Evolutionary conservation across 2,797 vertebrate species (phyloP).

Genomic region (Ptychadena robeensis): DNA sequence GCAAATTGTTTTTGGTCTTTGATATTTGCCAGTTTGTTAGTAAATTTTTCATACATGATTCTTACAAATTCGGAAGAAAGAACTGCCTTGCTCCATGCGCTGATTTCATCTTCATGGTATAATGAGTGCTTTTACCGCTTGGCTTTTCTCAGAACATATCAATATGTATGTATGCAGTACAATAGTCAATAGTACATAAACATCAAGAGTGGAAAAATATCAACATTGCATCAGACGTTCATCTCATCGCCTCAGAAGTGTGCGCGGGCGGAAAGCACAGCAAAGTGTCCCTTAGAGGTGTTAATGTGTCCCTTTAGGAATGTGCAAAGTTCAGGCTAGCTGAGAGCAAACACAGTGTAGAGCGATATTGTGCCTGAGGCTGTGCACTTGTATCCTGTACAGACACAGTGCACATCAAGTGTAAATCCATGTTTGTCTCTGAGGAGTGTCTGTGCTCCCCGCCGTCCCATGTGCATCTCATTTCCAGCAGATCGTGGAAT

Average conservation of each 20-base stretch:
- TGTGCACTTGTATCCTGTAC: conserved; percentile 16
- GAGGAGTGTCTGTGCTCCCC: conserved; percentile 14
- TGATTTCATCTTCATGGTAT: no score
- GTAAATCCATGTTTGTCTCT: conserved; percentile 29
- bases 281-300: not conserved
- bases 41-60: no score
- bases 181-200: no score
- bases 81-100: no score
- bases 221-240: not conserved
- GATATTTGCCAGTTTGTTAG: no score
- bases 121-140: no score
- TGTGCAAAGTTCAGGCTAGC: not conserved
- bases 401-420: conserved; percentile 7
- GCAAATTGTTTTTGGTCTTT: no score
- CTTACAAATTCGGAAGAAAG: no score
- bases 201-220: not conserved
- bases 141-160: no score
- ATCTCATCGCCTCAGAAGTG: not conserved
- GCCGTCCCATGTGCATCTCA: conserved; percentile 23
- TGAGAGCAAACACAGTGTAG: not conserved
- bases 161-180: no score
- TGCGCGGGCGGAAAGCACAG: not conserved
- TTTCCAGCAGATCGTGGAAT: conserved; percentile 40
- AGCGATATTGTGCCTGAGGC: conserved; percentile 14
- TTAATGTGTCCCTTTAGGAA: conserved; percentile 2